Evolutionary conservation across 2,113 vertebrate species (phyloP), one percentile per base, ranked within the genome.

Genomic region (Microtus pennsylvanicus): DNA sequence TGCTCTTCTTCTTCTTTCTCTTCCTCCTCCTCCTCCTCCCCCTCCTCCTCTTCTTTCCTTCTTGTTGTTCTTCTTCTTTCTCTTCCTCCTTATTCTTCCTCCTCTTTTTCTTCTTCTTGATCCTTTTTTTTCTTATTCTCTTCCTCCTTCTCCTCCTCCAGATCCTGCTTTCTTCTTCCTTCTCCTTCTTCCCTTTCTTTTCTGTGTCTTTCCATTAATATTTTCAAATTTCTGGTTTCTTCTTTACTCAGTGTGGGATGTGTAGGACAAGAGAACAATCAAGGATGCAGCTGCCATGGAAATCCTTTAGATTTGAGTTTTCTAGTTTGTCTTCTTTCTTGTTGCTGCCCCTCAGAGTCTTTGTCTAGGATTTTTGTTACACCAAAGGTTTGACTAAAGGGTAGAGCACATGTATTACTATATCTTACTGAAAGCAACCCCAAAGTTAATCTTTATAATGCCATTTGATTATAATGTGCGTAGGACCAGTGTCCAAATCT

Each of bases 381-480:
- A 26, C 21, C 2, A 33, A 22, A 85, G 16, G 4, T 19, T 38
- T 42, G 82, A 45, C 58, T 65, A 28, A 55, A 21, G 22, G 83
- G 47, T 47, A 95, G 22, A 65, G 35, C 90, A 55, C 47, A 75
- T 10, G 42, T 77, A 28, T 76, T n/a, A 87, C 0, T 82, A 13
- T 9, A n/a, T 83, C 9, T 50, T 89, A 28, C 42, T 30, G 47
- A 47, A 91, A 78, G 42, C 13, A 38, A 30, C 50, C 7, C 87
- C 74, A 87, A 96, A 21, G 12, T 78, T 26, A 93, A 93, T 90
- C 91, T 94, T 87, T 28, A 50, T 82, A 70, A 65, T 91, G 4
- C 50, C 0, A 85, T 0, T 4, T 94, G 26, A 76, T 77, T 96
- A 78, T 35, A 67, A 50, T 26, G 42, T 70, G 72, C 0, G 42